phyloP scores from a whole-genome alignment of 2,797 vertebrate genomes.

The Natrix natrix region DNA sequence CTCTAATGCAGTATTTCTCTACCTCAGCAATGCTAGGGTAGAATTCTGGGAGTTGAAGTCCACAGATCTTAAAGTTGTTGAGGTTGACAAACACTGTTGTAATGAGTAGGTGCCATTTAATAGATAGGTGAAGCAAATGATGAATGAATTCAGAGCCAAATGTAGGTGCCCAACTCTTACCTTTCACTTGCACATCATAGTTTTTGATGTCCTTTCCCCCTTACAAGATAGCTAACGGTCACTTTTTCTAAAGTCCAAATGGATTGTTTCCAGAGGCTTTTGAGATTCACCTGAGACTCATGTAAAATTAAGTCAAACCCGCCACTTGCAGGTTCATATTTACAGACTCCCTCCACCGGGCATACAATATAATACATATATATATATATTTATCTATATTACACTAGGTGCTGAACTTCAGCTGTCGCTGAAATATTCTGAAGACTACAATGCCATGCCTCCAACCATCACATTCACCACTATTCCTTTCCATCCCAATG shows the following conservation, averaged over 20 bases:
- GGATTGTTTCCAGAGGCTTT: background rate
- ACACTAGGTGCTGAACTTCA: constrained; percentile 55
- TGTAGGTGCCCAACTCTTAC: background rate
- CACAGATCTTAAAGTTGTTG: background rate
- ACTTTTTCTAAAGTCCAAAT: background rate
- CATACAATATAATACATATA: background rate
- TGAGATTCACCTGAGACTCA: background rate
- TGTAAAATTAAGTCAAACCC: background rate
- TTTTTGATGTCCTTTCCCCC: background rate
- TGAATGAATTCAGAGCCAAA: background rate
- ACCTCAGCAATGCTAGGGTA: background rate
- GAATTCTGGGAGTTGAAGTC: background rate
- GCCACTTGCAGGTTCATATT: background rate
- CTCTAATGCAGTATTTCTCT: background rate
- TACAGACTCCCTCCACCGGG: background rate
- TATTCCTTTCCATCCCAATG: constrained; percentile 73
- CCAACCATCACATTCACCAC: constrained; percentile 61
- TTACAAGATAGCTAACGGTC: background rate
- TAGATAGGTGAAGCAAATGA: background rate
- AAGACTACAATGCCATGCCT: constrained; percentile 56
- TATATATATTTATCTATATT: background rate
- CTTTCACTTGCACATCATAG: background rate
- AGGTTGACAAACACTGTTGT: background rate
- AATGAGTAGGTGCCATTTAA: background rate
- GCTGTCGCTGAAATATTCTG: constrained; percentile 57